Percentiles rank a stretch among this genome's conserved stretches.
Conservation (phyloP, 2,888 invertebrate genomes). For the Dinocampus coccinellae region DNA sequence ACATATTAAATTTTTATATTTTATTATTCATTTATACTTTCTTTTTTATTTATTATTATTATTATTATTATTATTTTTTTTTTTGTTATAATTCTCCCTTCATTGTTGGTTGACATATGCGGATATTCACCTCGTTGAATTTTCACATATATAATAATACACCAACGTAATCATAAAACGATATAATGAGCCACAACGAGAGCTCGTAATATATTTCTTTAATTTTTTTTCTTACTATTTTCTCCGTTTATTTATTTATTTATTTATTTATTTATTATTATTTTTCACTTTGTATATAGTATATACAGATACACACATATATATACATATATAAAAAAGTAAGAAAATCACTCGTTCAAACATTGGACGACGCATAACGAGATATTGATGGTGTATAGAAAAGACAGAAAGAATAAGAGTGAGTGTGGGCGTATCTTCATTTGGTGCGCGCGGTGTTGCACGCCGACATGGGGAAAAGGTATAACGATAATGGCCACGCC, state of each 20-base stretch:
- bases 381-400: constrained; percentile 25
- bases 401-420: not conserved
- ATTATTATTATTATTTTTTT: too few relatives aligned
- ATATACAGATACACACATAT: not conserved
- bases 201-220: not conserved
- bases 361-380: constrained; percentile 18
- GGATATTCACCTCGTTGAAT: not conserved
- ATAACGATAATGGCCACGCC: constrained; percentile 37
- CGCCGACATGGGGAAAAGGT: constrained; percentile 21
- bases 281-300: not conserved
- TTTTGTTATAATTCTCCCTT: too few relatives aligned
- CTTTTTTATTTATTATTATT: too few relatives aligned
- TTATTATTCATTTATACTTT: too few relatives aligned
- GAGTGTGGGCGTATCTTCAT: constrained; percentile 33
- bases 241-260: too few relatives aligned
- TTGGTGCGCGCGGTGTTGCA: constrained; percentile 7
- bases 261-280: too few relatives aligned
- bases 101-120: not conserved
- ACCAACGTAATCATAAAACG: not conserved
- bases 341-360: constrained; percentile 4
- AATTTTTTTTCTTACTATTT: not conserved
- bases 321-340: not conserved
- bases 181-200: not conserved
- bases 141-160: not conserved
- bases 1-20: too few relatives aligned